Conservation (phyloP, 1,140 invertebrate genomes). For the Lepidurus apus region DNA sequence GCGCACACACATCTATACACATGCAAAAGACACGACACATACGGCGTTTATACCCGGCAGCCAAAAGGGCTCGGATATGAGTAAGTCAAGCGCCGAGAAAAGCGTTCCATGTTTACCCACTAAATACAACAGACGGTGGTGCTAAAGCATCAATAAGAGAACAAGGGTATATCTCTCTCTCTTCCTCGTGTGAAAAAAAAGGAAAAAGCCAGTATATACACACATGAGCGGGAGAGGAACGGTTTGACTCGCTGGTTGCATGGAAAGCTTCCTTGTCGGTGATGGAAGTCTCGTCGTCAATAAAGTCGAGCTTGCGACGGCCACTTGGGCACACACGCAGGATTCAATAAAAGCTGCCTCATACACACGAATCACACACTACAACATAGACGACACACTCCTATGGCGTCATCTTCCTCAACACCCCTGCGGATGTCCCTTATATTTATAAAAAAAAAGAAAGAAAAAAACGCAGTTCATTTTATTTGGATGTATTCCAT, state of each 20-base stretch:
- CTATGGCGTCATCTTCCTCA: not conserved
- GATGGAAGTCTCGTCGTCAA: slow-evolving; percentile 18
- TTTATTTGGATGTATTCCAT: no score
- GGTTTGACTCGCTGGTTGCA: not conserved
- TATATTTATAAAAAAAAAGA: no score
- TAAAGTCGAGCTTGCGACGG: slow-evolving; percentile 20
- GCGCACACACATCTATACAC: not conserved
- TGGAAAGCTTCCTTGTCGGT: not conserved
- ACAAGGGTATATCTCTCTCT: not conserved
- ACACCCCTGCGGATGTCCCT: not conserved
- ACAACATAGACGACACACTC: not conserved
- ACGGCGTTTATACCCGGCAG: not conserved
- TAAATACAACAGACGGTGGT: slow-evolving; percentile 14
- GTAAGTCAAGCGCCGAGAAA: not conserved
- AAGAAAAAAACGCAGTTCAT: no score
- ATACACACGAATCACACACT: slow-evolving; percentile 4
- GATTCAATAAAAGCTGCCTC: slow-evolving; percentile 14
- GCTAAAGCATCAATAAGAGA: not conserved
- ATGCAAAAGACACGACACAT: slow-evolving; percentile 15
- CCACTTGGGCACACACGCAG: slow-evolving; percentile 4
- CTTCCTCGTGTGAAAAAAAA: not conserved
- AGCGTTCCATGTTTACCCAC: slow-evolving; percentile 10
- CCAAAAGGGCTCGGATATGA: not conserved
- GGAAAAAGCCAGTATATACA: not conserved
- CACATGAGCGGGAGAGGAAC: not conserved